Percentiles rank a stretch among this genome's conserved stretches.
Evolutionary conservation across 2,113 vertebrate species (phyloP).

Genomic region (Semnornis frantzii): DNA sequence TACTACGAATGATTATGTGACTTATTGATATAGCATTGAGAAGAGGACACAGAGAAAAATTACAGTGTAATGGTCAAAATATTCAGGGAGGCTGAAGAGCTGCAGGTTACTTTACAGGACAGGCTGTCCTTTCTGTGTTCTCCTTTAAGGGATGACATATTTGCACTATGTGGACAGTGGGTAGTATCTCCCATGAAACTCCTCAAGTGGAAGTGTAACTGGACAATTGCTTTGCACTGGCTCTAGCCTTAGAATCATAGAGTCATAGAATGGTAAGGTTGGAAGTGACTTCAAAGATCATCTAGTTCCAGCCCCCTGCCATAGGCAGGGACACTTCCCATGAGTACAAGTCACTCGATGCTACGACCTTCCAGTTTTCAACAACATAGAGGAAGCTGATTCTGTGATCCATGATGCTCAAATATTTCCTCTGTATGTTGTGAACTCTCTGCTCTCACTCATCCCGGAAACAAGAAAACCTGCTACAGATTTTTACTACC

Average conservation of each 20-base stretch:
- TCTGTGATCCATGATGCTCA: not conserved
- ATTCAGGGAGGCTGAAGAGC: not conserved
- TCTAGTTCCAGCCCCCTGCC: too few species aligned
- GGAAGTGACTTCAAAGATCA: too few species aligned
- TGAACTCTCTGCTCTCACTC: not conserved
- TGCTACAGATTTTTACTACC: not conserved
- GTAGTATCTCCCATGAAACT: not conserved
- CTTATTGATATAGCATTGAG: not conserved
- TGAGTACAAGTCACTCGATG: too few species aligned
- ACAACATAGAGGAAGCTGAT: not conserved
- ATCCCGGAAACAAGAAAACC: not conserved
- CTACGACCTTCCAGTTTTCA: not conserved
- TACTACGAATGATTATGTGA: not conserved
- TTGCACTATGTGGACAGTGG: not conserved
- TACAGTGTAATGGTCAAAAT: not conserved
- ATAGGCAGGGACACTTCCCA: too few species aligned
- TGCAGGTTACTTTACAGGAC: not conserved
- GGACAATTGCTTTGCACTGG: not conserved
- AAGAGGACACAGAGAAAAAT: not conserved
- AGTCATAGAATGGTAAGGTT: too few species aligned
- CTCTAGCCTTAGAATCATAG: not conserved
- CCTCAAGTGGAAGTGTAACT: not conserved
- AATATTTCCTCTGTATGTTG: not conserved
- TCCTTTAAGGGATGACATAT: not conserved
- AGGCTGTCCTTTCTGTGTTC: not conserved